Evolutionary conservation across 1,140 invertebrate genomes (phyloP).

Genomic region (Heliconius hewitsoni): DNA sequence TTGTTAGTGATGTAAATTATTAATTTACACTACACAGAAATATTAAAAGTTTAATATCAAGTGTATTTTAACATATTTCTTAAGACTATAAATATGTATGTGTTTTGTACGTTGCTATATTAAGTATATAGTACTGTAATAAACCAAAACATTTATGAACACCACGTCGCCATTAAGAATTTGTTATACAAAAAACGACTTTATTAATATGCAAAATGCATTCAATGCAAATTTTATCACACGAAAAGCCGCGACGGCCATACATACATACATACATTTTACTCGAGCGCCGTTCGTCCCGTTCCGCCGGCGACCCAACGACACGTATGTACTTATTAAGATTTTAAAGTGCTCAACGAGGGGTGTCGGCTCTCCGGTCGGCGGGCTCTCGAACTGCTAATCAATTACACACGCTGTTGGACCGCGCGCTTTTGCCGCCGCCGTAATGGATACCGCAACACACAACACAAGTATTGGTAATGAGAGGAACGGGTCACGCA

Average conservation of each 20-base stretch:
- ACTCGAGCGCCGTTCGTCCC: conserved; percentile 28
- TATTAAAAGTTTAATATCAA: neutral
- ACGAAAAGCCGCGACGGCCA: conserved; percentile 32
- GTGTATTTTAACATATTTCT: neutral
- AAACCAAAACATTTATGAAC: neutral
- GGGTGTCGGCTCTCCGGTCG: conserved; percentile 39
- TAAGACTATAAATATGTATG: neutral
- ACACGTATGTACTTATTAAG: conserved; percentile 61
- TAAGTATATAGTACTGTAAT: neutral
- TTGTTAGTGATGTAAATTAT: neutral
- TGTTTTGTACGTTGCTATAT: neutral
- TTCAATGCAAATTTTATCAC: conserved; percentile 50
- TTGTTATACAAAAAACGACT: conserved; percentile 13
- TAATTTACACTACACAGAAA: too few species aligned
- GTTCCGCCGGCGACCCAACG: conserved; percentile 35
- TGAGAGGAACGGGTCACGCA: conserved; percentile 63
- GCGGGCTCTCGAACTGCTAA: conserved; percentile 59
- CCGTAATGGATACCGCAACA: conserved; percentile 75
- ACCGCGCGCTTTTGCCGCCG: conserved; percentile 65
- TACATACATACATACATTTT: conserved; percentile 31
- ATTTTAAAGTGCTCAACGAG: conserved; percentile 56
- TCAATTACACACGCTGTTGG: conserved; percentile 75
- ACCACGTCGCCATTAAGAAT: neutral
- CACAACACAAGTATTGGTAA: conserved; percentile 65
- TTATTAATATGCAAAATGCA: conserved; percentile 30